Base-by-base conservation (phyloP, 1,140 invertebrate species). In the Vollenhovia emeryi region DNA sequence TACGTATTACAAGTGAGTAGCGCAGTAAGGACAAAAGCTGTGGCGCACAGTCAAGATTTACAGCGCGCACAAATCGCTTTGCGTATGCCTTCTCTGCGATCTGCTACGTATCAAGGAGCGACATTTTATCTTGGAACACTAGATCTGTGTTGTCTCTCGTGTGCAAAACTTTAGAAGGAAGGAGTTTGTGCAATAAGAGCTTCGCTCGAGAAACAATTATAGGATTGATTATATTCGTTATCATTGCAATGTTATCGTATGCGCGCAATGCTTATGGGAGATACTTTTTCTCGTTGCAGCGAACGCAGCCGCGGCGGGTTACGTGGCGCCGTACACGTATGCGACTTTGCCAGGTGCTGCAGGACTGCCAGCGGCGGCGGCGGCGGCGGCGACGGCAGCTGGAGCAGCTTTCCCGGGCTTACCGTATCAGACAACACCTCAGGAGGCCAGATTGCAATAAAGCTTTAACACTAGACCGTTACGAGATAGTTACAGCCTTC, bases 271-370 rank as follows among this genome's bases (percentile, higher is more conserved):
- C 55, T 57, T 4, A 9, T 71, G 18, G 43, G 3, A 36, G 33
- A 40, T 18, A 33, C 66, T 48, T 79, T 60, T 55, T 3, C n/a
- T 62, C 79, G 80, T 83, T 94, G 0, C 91, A 95, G 94, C 94
- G 30, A 95, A 95, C 27, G 94, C 94, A 86, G 96, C 96, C 11
- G 96, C 96, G 45, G 96, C 96, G 8, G 96, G 96, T 87, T 97
- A 97, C 92, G 95, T 97, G 94, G 96, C 96, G n/a, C 97, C 96
- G 0, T 97, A 97, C 91, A 96, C 97, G 45, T 96, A 96, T 88
- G 95, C 96, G 27, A 94, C 96, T 45, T 92, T 97, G 84, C 97
- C 96, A 74, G 96, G 96, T 90, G 95, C 95, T 11, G 95, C 94
- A 45, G 95, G 93, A 60, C 94, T 96, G 55, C 96, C 96, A 13